phyloP scores from a whole-genome alignment of 2,113 vertebrate species.

The Pundamilia nyererei region DNA sequence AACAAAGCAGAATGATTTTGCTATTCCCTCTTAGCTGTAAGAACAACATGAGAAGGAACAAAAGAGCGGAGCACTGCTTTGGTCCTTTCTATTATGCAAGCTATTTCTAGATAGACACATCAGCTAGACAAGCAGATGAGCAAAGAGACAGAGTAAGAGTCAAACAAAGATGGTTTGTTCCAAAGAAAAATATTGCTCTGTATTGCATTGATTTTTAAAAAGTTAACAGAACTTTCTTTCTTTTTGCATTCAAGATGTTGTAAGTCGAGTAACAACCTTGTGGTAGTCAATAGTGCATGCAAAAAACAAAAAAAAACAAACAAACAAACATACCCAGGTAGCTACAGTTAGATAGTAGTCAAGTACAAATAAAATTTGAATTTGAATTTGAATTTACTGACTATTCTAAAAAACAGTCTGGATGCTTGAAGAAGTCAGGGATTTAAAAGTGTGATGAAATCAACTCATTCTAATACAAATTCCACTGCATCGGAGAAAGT shows the following conservation, averaged over 20 bases:
- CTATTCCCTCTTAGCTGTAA: not conserved
- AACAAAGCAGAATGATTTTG: slow-evolving; percentile 17
- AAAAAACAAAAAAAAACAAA: rapidly evolving
- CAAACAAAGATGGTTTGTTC: not conserved
- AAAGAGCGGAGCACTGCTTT: not conserved
- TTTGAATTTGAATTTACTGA: too few species aligned
- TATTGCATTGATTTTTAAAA: not conserved
- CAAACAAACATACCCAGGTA: not conserved
- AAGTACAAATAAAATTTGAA: not conserved
- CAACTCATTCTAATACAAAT: not conserved
- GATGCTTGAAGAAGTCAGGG: not conserved
- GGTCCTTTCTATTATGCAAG: not conserved
- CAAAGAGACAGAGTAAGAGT: not conserved
- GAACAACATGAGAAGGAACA: slow-evolving; percentile 5
- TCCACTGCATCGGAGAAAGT: not conserved
- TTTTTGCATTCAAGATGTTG: not conserved
- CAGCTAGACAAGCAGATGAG: not conserved
- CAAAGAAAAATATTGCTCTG: not conserved
- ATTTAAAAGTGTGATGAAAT: not conserved
- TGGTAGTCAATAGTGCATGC: not conserved
- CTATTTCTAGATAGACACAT: not conserved
- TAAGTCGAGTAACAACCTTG: not conserved
- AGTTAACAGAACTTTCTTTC: not conserved
- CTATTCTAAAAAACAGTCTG: not conserved
- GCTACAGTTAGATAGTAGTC: not conserved